Evolutionary conservation across 2,888 invertebrate species (phyloP).

Genomic region (Harpagoxenus sublaevis): DNA sequence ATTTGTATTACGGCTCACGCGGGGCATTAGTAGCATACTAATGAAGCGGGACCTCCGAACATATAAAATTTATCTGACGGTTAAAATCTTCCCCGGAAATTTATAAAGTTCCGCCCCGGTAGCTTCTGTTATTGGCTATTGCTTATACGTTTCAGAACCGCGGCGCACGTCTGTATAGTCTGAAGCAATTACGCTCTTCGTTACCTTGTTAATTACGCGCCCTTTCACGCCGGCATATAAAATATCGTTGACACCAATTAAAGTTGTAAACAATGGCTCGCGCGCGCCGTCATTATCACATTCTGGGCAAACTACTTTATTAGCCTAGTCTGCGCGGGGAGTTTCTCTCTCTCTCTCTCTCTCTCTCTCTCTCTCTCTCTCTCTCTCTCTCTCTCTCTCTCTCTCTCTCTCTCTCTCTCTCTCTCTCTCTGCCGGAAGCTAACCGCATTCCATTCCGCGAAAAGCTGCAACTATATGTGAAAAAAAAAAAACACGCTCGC

Average conservation of each 20-base stretch:
- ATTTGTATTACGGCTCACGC: constrained; percentile 40
- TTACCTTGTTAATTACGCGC: constrained; percentile 16
- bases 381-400: too few relatives aligned
- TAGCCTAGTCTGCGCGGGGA: not conserved
- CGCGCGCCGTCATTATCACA: not conserved
- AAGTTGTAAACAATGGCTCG: constrained; percentile 9
- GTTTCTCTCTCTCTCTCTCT: not conserved
- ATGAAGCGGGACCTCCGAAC: constrained; percentile 37
- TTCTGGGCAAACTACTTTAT: constrained; percentile 9
- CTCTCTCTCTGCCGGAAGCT: too few relatives aligned
- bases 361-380: too few relatives aligned
- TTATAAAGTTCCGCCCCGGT: constrained; percentile 19
- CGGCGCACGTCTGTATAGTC: constrained; percentile 22
- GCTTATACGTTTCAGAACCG: not conserved
- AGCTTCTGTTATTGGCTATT: constrained; percentile 21
- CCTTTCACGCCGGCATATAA: constrained; percentile 8
- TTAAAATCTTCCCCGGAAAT: constrained; percentile 31
- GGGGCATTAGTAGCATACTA: constrained; percentile 26
- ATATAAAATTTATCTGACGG: constrained; percentile 30
- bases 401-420: too few relatives aligned
- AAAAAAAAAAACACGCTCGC: not conserved
- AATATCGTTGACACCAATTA: constrained; percentile 43
- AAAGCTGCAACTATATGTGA: not conserved
- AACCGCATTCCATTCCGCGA: constrained; percentile 1
- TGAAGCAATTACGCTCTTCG: constrained; percentile 39